A percentile compares a stretch with the other conserved stretches of the same genome.
Evolutionary conservation across 1,140 invertebrate species (phyloP).

Genomic region (Lepidostoma basale): DNA sequence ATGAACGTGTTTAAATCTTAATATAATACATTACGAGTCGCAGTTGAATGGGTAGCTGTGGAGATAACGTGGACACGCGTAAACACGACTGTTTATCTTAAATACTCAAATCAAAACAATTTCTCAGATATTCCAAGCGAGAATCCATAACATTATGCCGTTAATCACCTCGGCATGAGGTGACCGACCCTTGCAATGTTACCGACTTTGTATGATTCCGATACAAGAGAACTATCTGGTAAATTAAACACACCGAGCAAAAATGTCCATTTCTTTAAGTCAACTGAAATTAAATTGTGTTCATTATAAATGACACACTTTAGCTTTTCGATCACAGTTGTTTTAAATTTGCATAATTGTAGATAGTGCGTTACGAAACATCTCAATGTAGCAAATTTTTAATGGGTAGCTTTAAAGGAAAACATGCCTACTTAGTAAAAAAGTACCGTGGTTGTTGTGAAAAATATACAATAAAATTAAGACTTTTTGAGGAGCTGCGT

Average conservation of each 20-base stretch:
- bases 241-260: not conserved
- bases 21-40: too few relatives aligned
- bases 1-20: too few relatives aligned
- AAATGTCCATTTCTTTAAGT: not conserved
- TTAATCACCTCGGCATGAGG: conserved; percentile 12
- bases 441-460: not conserved
- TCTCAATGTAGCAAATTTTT: not conserved
- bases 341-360: not conserved
- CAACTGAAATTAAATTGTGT: not conserved
- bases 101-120: conserved; percentile 11
- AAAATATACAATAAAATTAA: not conserved
- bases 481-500: not conserved
- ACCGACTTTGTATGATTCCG: conserved; percentile 1
- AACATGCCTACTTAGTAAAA: not conserved
- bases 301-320: not conserved
- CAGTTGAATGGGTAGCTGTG: too few relatives aligned
- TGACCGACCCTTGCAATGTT: conserved; percentile 8
- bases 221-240: not conserved
- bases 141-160: conserved; percentile 20
- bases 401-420: not conserved
- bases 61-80: too few relatives aligned
- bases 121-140: not conserved
- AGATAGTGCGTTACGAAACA: not conserved
- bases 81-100: conserved; percentile 11
- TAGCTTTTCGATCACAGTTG: not conserved